Percentiles rank a stretch among this genome's conserved stretches.
phyloP scores from a whole-genome alignment of 2,888 invertebrate species.

The Cordylochernes scorpioides region DNA sequence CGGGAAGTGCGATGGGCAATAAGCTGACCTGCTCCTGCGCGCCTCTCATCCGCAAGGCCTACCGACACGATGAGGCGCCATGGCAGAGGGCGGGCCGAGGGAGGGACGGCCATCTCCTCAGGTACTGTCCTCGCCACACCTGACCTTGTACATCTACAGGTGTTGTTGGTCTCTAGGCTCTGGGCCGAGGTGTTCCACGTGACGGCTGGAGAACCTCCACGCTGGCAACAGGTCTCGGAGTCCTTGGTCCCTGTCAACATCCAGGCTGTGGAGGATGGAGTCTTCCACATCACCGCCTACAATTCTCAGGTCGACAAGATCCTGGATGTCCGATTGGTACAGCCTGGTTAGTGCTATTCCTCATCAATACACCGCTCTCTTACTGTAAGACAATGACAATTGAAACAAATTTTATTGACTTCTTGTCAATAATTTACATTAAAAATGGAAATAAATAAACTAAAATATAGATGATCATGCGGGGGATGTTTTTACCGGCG shows the following conservation, averaged over 20 bases:
- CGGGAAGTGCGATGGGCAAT: too few relatives aligned
- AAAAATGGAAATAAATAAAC: too few relatives aligned
- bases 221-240: constrained; percentile 93
- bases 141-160: too few relatives aligned
- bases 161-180: constrained; percentile 32
- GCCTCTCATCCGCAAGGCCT: constrained; percentile 80
- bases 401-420: background rate
- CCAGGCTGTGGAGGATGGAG: constrained; percentile 80
- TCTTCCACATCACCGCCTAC: constrained; percentile 95
- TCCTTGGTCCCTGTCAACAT: constrained; percentile 94
- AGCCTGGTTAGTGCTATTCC: constrained; percentile 52
- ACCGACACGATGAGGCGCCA: constrained; percentile 78
- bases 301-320: constrained; percentile 97
- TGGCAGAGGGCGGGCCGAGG: constrained; percentile 57
- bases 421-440: too few relatives aligned
- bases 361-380: too few relatives aligned
- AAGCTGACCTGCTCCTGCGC: constrained; percentile 90
- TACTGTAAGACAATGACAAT: background rate
- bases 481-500: too few relatives aligned
- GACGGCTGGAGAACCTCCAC: constrained; percentile 52
- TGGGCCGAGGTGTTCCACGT: constrained; percentile 98
- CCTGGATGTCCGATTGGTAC: constrained; percentile 78
- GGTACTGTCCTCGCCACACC: too few relatives aligned
- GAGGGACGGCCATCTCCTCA: constrained; percentile 11
- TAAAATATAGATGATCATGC: too few relatives aligned